Conservation (phyloP, 35 echinoderm and acorn worm genomes). For the Nesometra sesokonis region DNA sequence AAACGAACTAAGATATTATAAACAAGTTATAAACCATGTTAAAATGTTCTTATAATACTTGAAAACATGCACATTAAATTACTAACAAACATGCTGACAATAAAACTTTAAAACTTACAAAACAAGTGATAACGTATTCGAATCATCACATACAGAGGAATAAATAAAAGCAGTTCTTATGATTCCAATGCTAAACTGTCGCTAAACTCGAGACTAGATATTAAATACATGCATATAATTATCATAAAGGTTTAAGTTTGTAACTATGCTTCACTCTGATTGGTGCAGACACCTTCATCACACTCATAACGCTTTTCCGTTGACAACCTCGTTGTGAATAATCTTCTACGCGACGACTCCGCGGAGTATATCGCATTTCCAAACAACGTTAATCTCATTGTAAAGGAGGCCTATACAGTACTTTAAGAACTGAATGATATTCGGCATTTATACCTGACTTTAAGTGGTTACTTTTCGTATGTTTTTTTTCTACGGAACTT, state of each 20-base stretch:
- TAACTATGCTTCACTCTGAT: not conserved
- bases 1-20: too few species aligned
- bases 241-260: not conserved
- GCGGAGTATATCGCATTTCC: not conserved
- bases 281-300: not conserved
- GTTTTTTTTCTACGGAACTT: not conserved
- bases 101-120: too few species aligned
- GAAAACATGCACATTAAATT: too few species aligned
- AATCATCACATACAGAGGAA: too few species aligned
- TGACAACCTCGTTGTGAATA: not conserved
- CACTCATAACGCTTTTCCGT: too few species aligned
- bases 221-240: not conserved
- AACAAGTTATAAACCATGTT: too few species aligned
- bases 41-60: too few species aligned
- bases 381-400: not conserved
- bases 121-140: too few species aligned
- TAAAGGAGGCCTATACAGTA: too few species aligned
- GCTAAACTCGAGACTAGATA: not conserved
- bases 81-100: too few species aligned
- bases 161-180: not conserved
- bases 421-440: too few species aligned
- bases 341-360: not conserved
- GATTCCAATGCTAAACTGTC: not conserved
- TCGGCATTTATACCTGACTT: too few species aligned
- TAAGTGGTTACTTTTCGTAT: not conserved